Percentiles rank a stretch among this genome's conserved stretches.
phyloP scores from a whole-genome alignment of 2,888 invertebrate genomes.

The Synanthedon formicaeformis region DNA sequence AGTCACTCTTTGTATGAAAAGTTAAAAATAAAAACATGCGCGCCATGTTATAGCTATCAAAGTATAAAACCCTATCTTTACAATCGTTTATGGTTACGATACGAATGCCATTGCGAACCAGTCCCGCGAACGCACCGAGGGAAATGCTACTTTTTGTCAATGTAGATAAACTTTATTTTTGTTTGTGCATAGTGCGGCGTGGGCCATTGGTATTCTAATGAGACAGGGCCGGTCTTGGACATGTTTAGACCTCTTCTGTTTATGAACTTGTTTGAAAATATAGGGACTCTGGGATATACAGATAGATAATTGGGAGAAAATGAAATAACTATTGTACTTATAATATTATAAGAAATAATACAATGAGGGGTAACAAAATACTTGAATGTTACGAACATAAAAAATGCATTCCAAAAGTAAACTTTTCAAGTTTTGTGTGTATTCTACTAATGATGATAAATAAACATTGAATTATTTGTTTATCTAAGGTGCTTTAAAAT shows the following conservation, averaged over 20 bases:
- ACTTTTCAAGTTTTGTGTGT: too few relatives aligned
- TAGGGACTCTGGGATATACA: neutral
- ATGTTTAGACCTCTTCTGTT: conserved; percentile 9
- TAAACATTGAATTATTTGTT: too few relatives aligned
- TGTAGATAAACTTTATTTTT: neutral
- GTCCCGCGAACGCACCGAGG: neutral
- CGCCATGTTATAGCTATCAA: neutral
- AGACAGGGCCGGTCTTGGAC: conserved; percentile 19
- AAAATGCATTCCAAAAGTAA: too few relatives aligned
- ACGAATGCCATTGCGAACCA: conserved; percentile 16
- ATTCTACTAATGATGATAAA: too few relatives aligned
- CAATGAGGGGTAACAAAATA: too few relatives aligned
- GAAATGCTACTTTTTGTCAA: neutral
- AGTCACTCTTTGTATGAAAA: too few relatives aligned
- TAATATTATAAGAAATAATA: too few relatives aligned
- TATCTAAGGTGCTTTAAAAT: too few relatives aligned
- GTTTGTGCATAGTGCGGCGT: conserved; percentile 16
- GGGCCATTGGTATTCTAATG: conserved; percentile 44
- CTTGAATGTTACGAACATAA: too few relatives aligned
- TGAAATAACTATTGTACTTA: too few relatives aligned
- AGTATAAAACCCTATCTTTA: conserved; percentile 13
- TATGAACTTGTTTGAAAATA: neutral
- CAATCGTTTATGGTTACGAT: conserved; percentile 15
- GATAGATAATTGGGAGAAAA: too few relatives aligned
- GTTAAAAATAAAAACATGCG: too few relatives aligned